Evolutionary conservation across 2,113 vertebrate species (phyloP).

Genomic region (Coreoperca whiteheadi): DNA sequence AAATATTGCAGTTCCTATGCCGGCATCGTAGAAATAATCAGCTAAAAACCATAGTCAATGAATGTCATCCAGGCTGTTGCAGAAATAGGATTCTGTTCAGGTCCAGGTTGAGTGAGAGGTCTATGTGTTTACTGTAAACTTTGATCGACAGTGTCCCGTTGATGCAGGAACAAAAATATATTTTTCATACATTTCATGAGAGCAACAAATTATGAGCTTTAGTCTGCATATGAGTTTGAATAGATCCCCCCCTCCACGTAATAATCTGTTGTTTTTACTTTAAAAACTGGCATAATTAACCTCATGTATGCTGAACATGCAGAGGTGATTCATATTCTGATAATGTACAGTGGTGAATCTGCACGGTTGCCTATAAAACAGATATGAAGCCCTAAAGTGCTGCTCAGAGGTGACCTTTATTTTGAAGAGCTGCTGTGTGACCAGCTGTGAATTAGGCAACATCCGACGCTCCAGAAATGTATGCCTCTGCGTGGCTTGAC

Average conservation of each 20-base stretch:
- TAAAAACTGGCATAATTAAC: background rate
- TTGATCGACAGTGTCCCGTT: background rate
- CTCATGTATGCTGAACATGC: background rate
- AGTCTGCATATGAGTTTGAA: background rate
- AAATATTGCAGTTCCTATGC: background rate
- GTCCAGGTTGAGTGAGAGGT: background rate
- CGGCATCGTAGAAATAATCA: background rate
- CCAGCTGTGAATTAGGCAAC: conserved; percentile 62
- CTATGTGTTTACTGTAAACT: background rate
- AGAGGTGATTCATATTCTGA: conserved; percentile 17
- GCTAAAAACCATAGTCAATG: background rate
- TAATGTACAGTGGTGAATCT: conserved; percentile 6
- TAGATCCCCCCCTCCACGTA: background rate
- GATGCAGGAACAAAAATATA: too few relatives aligned
- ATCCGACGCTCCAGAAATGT: conserved; percentile 47
- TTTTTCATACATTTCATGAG: too few relatives aligned
- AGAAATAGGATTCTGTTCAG: background rate
- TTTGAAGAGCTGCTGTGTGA: conserved; percentile 54
- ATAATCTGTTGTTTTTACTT: background rate
- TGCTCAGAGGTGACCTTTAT: conserved; percentile 70
- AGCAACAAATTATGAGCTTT: too few relatives aligned
- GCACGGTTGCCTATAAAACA: conserved; percentile 56
- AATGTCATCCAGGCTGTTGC: background rate
- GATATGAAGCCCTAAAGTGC: conserved; percentile 52
- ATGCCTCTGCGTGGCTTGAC: conserved; percentile 54